Base-by-base conservation (phyloP, 2,797 vertebrate genomes). In the Eulemur albifrons region DNA sequence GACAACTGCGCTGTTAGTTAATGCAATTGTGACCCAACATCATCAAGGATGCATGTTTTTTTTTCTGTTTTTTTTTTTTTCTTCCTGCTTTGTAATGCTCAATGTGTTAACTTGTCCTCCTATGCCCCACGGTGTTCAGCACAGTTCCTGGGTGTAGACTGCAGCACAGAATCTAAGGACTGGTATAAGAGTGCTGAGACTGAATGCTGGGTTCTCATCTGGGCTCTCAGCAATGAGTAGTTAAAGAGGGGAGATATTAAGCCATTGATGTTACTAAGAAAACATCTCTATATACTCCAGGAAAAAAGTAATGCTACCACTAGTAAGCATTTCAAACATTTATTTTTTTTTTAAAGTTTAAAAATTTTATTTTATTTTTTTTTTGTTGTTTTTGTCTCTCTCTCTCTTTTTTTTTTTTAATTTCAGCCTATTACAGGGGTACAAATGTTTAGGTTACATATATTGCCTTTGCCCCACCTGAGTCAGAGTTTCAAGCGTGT, bases 291-390 rank as follows among this genome's bases (percentile, higher is more conserved):
- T 61, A 40, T 25, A 43, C 63, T 75, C 63, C 30, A 59, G 21
- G 50, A 38, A 69, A 38, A 85, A 95, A 75, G 25, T 50, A 65
- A 75, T 3, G 5, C 27, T 57, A 84, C 38, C 76, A 50, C 77
- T 88, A 40, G 38, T 93, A 84, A 93, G 52, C 72, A 61, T 81
- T 87, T 72, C 54, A 79, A 48, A 73, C 25, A 73, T 90, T 93
- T 83, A 48, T 75, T 25, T 54, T 52, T 21, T 18, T 54, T 54
- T 54, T 54, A 1, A 20, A 21, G 52, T 52, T 52, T 54, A 54
- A 54, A 54, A 20, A 54, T 48, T 48, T 13, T 48, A 54, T 54
- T 54, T 54, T 52, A 52, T 54, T 54, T 40, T 40, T 40, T 38
- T 54, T 54, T 54, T 52, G 43, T 45, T 20, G 52, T 52, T 52